These are phyloP conservation scores for Hyles vespertilio DNA, from an alignment of 1,140 invertebrate species.

Conservation along the genomic window DNA sequence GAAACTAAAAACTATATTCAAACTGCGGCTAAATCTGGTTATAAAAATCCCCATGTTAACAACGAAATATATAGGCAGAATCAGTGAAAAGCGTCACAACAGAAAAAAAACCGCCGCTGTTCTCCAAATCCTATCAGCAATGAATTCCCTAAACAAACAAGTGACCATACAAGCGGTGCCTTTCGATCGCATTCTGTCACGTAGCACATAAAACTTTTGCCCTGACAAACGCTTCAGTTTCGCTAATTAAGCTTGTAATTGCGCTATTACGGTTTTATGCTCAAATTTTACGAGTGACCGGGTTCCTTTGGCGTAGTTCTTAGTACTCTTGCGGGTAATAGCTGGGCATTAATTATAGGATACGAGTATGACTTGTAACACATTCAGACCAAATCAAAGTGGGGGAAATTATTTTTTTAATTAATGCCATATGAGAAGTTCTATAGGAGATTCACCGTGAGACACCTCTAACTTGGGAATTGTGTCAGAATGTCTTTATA, in stretches of 20 bases:
- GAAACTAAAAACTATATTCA: too few species aligned
- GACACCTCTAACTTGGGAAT: too few species aligned
- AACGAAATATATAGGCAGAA: not conserved
- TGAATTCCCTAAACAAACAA: slow-evolving; percentile 11
- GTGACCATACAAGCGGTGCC: too few species aligned
- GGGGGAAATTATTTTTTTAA: too few species aligned
- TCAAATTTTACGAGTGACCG: slow-evolving; percentile 54
- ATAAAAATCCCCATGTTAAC: too few species aligned
- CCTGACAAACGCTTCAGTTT: slow-evolving; percentile 47
- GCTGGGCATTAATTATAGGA: too few species aligned
- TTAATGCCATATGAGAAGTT: too few species aligned
- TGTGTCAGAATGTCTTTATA: too few species aligned
- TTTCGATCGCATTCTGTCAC: slow-evolving; percentile 37
- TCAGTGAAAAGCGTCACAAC: not conserved
- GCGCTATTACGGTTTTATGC: slow-evolving; percentile 51
- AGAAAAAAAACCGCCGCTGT: not conserved
- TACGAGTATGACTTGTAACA: too few species aligned
- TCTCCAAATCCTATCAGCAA: slow-evolving; percentile 18
- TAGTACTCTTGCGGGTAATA: not conserved
- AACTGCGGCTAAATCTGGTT: too few species aligned
- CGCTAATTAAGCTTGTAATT: slow-evolving; percentile 62
- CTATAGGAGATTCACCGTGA: too few species aligned
- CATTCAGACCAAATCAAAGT: too few species aligned
- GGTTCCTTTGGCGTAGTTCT: slow-evolving; percentile 10
- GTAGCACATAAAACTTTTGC: slow-evolving; percentile 47